Evolutionary conservation across 2,113 vertebrate genomes (phyloP), one percentile per base, ranked within the genome.

Genomic region (Fregata magnificens): DNA sequence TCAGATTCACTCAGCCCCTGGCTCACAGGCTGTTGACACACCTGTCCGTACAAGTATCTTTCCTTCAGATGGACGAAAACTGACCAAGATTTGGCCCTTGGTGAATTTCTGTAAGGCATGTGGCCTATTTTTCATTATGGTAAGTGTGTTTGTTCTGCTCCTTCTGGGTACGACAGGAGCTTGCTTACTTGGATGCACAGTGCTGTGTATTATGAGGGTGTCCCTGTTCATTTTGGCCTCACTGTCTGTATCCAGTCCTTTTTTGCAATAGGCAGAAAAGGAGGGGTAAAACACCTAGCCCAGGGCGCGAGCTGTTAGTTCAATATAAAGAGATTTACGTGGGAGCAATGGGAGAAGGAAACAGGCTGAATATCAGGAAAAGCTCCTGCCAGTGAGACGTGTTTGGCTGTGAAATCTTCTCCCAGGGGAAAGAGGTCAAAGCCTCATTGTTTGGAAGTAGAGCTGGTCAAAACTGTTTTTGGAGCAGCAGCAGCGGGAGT

Each of bases 391-490:
- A 96, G 96, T 88, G 96, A 97, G 97, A 97, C 93, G 76, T 96
- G 96, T 97, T 97, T 97, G 96, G 97, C 97, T 96, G 97, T 97
- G 96, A 97, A 97, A 97, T 97, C 97, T 96, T 97, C 97, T 97
- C 97, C 95, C 97, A 92, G 88, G 97, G 96, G 97, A 95, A 80
- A 95, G 95, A 96, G 97, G 97, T 97, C 97, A 97, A 95, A 97
- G 95, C 88, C 79, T 96, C 95, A 97, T 97, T 97, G 97, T 97
- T 97, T 97, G 85, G 85, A 96, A 92, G 90, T 38, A 18, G 94
- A 95, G 82, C 95, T 97, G 97, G 95, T 97, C 96, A 96, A 66
- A 93, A 96, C 76, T 86, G 88, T 91, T 94, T 96, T 93, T 77
- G 91, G 86, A 96, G 96, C 67, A 66, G 86, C 83, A 89, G 95